Evolutionary conservation across 2,888 invertebrate genomes (phyloP), one percentile per base, ranked within the genome.

Genomic region (Tromatobia lineatoria): DNA sequence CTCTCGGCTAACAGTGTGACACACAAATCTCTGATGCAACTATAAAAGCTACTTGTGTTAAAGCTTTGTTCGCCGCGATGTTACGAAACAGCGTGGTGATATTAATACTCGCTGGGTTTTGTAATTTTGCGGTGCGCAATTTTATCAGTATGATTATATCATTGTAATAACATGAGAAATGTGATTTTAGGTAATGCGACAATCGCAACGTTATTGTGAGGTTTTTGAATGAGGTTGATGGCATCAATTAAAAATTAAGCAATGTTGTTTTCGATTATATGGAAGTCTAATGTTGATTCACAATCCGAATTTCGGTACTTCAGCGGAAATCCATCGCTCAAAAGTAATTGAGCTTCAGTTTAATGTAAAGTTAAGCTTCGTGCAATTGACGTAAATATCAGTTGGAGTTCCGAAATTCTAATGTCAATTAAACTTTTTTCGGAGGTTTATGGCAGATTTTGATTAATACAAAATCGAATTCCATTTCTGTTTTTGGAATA

Each of bases 41-140:
- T 4, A 23, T 71, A n/a, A 57, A 71, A 42, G 54, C 42, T 25
- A 10, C 42, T 57, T 45, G 23, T 71, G 57, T 42, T 13, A 13
- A 57, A 15, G 45, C 42, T 73, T 45, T 52, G 34, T 57, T 73
- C 54, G 10, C 29, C 42, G 38, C 23, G 52, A 42, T 45, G 38
- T 54, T 70, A 52, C 50, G 20, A 38, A 70, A 54, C 34, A 50
- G 18, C 18, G 34, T 10, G 23, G 54, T 1, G 23, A 25, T 23
- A 23, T 54, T 11, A 23, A 54, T 54, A 25, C 15, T 57, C 25
- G 54, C 54, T 2, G 23, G 7, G 0, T 57, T 57, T 57, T 57
- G 25, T 23, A 20, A 57, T 8, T 54, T 54, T 57, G 57, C 52
- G 57, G 57, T 20, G 57, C 6, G 25, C 18, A 45, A 52, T 34